phyloP scores from a whole-genome alignment of 2,888 invertebrate species.

The Brenthis ino region DNA sequence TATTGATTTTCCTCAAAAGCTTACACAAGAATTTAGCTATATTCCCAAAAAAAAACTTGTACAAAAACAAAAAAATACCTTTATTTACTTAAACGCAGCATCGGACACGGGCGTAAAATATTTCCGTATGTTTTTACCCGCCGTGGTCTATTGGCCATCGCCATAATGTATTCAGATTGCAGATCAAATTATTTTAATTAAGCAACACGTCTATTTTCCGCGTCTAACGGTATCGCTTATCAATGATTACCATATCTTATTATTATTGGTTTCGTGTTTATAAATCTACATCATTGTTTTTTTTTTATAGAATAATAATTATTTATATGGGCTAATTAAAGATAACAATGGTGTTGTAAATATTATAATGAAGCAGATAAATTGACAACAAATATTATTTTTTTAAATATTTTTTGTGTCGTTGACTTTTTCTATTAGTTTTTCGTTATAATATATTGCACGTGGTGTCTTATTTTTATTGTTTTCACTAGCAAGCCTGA shows the following conservation, averaged over 20 bases:
- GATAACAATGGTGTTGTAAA: background rate
- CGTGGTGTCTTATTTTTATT: background rate
- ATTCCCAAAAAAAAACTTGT: background rate
- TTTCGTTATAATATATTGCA: background rate
- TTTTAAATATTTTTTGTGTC: no score
- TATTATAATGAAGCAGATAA: no score
- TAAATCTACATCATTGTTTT: conserved; percentile 11
- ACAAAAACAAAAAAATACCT: background rate
- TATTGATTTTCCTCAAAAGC: no score
- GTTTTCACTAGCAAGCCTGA: no score
- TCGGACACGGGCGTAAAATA: conserved; percentile 32
- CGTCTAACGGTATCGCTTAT: conserved; percentile 35
- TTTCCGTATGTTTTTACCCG: conserved; percentile 51
- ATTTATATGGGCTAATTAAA: conserved; percentile 5
- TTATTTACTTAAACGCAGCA: conserved; percentile 7
- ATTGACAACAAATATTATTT: no score
- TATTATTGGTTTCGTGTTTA: conserved; percentile 9
- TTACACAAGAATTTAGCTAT: no score
- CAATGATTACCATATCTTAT: conserved; percentile 23
- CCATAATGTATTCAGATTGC: conserved; percentile 74
- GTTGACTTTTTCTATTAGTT: no score
- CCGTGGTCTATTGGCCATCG: conserved; percentile 66
- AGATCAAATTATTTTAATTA: conserved; percentile 76
- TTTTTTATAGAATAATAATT: background rate
- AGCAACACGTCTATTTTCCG: conserved; percentile 42